phyloP scores from a whole-genome alignment of 2,113 vertebrate genomes.

The Coptodon bakossiorum region DNA sequence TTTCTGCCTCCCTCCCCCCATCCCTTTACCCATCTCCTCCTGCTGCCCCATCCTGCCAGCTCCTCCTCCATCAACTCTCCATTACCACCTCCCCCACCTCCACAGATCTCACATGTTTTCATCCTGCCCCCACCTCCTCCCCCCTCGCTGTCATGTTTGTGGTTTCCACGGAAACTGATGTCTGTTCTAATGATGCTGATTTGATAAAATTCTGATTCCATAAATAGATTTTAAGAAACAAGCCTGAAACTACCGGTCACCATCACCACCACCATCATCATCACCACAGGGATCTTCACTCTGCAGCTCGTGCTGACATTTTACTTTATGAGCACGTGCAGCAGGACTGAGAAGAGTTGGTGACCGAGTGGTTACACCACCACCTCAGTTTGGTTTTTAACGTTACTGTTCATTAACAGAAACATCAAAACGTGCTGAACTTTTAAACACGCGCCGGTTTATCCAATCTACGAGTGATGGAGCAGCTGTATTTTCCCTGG shows the following conservation, averaged over 20 bases:
- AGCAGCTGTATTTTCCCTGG: neutral
- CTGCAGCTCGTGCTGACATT: neutral
- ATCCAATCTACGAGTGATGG: neutral
- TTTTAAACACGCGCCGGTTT: neutral
- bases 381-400: neutral
- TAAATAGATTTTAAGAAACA: neutral
- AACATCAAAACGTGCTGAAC: neutral
- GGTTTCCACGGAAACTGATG: constrained; percentile 64
- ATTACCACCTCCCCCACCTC: neutral
- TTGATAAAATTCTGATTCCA: neutral
- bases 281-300: neutral
- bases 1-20: neutral
- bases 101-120: neutral
- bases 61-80: neutral
- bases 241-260: neutral
- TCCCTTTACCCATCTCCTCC: neutral
- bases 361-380: neutral
- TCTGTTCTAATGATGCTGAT: neutral
- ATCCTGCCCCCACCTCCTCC: neutral
- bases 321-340: neutral
- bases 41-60: neutral
- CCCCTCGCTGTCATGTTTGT: constrained; percentile 29
- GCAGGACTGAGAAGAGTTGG: neutral
- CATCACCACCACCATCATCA: neutral
- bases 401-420: neutral